Evolutionary conservation across 2,888 invertebrate genomes (phyloP).

Genomic region (Orthosia gothica): DNA sequence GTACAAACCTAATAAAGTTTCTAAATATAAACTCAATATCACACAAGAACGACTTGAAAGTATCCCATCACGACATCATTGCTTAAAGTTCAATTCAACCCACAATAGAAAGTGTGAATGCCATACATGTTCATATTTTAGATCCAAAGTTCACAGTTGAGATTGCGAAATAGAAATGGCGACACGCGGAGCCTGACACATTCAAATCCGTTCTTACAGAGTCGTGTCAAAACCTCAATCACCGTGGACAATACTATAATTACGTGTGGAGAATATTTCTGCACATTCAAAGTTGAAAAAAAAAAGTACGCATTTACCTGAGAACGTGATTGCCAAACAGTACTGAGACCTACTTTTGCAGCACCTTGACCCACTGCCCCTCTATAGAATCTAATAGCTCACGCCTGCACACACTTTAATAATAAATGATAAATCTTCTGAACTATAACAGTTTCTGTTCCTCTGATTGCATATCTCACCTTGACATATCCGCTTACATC

Average conservation of each 20-base stretch:
- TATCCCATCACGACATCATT: conserved; percentile 29
- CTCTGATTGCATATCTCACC: conserved; percentile 53
- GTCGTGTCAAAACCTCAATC: conserved; percentile 71
- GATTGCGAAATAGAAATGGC: conserved; percentile 59
- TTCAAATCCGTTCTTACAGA: conserved; percentile 58
- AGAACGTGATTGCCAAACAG: conserved; percentile 67
- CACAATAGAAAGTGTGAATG: conserved; percentile 59
- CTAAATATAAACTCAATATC: conserved; percentile 25
- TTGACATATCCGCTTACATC: conserved; percentile 57
- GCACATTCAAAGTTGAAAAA: conserved; percentile 58
- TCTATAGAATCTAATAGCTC: conserved; percentile 66
- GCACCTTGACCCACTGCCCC: conserved; percentile 69
- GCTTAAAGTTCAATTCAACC: conserved; percentile 45
- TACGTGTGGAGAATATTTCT: conserved; percentile 64
- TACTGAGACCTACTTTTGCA: conserved; percentile 66
- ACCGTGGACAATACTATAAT: conserved; percentile 71
- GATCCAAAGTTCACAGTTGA: conserved; percentile 65
- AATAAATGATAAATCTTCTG: conserved; percentile 61
- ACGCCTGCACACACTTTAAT: conserved; percentile 60
- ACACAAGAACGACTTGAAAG: conserved; percentile 16
- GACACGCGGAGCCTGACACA: conserved; percentile 52
- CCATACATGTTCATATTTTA: conserved; percentile 53
- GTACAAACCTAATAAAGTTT: conserved; percentile 1
- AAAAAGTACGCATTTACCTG: conserved; percentile 67
- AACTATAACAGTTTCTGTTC: conserved; percentile 52